Percentiles rank a stretch among this genome's conserved stretches.
These are phyloP conservation scores for Slavum lentiscoides DNA, from an alignment of 2,888 invertebrate species.

Conservation along the genomic window DNA sequence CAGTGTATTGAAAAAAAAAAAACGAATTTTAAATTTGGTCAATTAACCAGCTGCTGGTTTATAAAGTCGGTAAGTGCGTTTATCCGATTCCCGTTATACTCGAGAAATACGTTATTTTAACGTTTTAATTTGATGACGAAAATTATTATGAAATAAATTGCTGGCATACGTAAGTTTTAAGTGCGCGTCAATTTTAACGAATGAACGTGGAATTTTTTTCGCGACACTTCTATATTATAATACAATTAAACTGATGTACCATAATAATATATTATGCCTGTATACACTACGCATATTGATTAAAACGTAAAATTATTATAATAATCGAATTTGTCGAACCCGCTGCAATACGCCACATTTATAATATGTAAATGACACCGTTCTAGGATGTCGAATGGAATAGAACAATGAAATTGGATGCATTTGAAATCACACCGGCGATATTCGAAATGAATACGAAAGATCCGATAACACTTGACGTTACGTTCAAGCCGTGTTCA, in stretches of 20 bases:
- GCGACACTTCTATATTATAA: too few relatives aligned
- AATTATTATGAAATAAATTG: too few relatives aligned
- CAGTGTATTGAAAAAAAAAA: background rate
- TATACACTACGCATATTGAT: background rate
- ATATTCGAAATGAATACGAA: constrained; percentile 8
- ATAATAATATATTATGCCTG: too few relatives aligned
- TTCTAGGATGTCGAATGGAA: constrained; percentile 31
- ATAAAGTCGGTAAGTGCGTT: background rate
- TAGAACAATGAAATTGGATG: background rate
- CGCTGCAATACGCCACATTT: background rate
- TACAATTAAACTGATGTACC: too few relatives aligned
- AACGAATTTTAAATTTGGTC: background rate
- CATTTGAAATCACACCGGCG: constrained; percentile 24
- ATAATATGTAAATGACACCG: background rate
- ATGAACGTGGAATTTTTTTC: too few relatives aligned
- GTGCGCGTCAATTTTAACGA: too few relatives aligned
- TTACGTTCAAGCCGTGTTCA: constrained; percentile 4
- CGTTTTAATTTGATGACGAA: too few relatives aligned
- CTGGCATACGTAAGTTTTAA: too few relatives aligned
- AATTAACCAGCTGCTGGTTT: constrained; percentile 6
- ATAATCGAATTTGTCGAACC: too few relatives aligned
- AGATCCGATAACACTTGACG: background rate
- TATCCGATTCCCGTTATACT: too few relatives aligned
- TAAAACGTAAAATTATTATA: background rate
- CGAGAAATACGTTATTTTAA: too few relatives aligned